Evolutionary conservation across 2,797 vertebrate species (phyloP), one percentile per base, ranked within the genome.

Genomic region (Sebastolobus alascanus): DNA sequence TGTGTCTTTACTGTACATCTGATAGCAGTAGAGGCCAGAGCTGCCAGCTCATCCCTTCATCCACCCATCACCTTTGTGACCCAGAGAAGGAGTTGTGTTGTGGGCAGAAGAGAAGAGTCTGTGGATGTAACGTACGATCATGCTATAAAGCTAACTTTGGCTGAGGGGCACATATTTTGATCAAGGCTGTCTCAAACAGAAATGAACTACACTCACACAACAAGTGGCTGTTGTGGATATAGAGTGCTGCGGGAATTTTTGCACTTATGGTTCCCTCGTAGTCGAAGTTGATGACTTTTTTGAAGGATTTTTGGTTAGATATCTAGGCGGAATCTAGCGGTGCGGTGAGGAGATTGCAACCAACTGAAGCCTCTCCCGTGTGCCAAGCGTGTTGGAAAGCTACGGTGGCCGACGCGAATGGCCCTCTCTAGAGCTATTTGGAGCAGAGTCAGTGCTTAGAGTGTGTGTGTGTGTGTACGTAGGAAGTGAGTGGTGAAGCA

Each of bases 91-190:
- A 69, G 52, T 77, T 27, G 20, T 61, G 59, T 56, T 63, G 43
- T 73, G 59, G 54, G 52, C 43, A 50, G 58, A 37, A 73, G 56
- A 18, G 18, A 56, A 4, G 8, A 38, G 43, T 59, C 59, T 38
- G 14, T 73, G 65, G 2, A 6, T 60, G 27, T 8, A 8, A 8
- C 4, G 4, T 13, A 20, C 4, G 14, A 35, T 68, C 56, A 50
- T 61, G 60, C n/a, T 35, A 70, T 33, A 60, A 25, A 33, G 27
- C 38, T 67, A 68, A 64, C 54, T 76, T 29, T 56, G 60, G 18
- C 27, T 73, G 10, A 79, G 52, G 22, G 75, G 33, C 25, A 27
- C 46, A 5, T 73, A 13, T 69, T 76, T 35, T 73, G 14, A 75
- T 43, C 38, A 18, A 65, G 25, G 3, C 7, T 60, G 25, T 43